Base-by-base conservation (phyloP, 2,888 invertebrate genomes). In the Orthosia gothica region DNA sequence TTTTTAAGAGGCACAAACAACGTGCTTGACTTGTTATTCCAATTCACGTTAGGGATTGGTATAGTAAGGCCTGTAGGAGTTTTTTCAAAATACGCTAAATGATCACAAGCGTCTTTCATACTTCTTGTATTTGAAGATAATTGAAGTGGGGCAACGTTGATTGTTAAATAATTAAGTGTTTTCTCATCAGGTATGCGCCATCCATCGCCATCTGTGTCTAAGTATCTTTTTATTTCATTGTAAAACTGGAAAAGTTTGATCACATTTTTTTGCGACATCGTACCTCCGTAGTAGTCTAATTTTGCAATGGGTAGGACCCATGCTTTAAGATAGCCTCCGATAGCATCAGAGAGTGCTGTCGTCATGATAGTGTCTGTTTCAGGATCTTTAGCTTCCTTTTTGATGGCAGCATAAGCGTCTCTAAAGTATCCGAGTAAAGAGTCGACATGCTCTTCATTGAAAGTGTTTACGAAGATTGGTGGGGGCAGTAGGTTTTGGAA, bases 1-100 rank as follows among this genome's bases (percentile, higher is more conserved):
- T 93, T 92, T 85, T 95, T 97, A 67, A 97, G 95, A 0, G 98
- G 98, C 32, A 98, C 86, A 66, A 97, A 97, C 87, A 98, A 97
- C n/a, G 97, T 95, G 50, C 95, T 93, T 0, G 97, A 95, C n/a
- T 94, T 89, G 3, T 89, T 86, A 59, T 96, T 94, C 92, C 97
- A 97, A 85, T 97, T 97, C 54, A 98, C 95, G 79, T 96, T 96
- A 0, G 98, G 98, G 55, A 97, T 90, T 0, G 97, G 97, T 61
- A 97, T 91, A 32, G 89, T 83, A 18, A 93, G 78, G 13, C 92
- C 93, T 15, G 76, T 68, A 1, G 86, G 75, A 15, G 90, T 90
- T 67, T 92, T 94, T 83, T 94, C 93, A 54, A 92, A 93, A 73
- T 91, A 95, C 0, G 93, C 90, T 58, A 96, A 81, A 69, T 88